Evolutionary conservation across 2,797 vertebrate species (phyloP).

Genomic region (Hippocampus kuda): DNA sequence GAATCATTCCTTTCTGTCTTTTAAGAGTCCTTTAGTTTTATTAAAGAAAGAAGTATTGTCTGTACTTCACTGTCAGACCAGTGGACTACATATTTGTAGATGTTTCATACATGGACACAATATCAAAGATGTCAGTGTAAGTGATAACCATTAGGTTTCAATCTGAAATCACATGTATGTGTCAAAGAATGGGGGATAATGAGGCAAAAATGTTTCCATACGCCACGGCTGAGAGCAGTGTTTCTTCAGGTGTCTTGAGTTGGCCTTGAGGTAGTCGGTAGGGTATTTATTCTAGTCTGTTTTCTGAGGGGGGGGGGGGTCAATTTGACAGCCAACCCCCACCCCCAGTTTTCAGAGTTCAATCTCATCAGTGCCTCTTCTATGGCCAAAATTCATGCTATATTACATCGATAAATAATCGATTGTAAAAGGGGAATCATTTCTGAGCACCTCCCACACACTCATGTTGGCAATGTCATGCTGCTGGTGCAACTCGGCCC

Average conservation of each 20-base stretch:
- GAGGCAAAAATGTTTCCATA: slow-evolving; percentile 55
- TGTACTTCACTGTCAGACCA: neutral
- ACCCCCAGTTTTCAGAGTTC: slow-evolving; percentile 24
- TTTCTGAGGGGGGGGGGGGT: slow-evolving; percentile 12
- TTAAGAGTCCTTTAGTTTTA: neutral
- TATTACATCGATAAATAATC: neutral
- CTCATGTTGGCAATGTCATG: neutral
- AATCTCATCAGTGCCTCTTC: slow-evolving; percentile 14
- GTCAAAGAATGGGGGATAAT: slow-evolving; percentile 37
- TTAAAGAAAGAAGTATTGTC: neutral
- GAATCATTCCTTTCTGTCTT: neutral
- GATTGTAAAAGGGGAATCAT: neutral
- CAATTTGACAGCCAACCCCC: slow-evolving; percentile 29
- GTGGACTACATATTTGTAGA: neutral
- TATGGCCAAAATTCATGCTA: neutral
- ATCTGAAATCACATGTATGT: slow-evolving; percentile 26
- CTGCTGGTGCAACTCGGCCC: neutral
- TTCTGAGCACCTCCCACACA: neutral
- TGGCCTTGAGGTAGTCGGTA: slow-evolving; percentile 29
- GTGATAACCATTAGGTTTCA: slow-evolving; percentile 24
- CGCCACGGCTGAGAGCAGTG: slow-evolving; percentile 49
- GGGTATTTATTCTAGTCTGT: slow-evolving; percentile 37
- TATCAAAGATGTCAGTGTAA: slow-evolving; percentile 15
- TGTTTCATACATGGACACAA: neutral
- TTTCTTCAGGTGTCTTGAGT: slow-evolving; percentile 65